A percentile compares a stretch with the other conserved stretches of the same genome.
Evolutionary conservation across 1,140 invertebrate genomes (phyloP).

Genomic region (Bradysia coprophila): DNA sequence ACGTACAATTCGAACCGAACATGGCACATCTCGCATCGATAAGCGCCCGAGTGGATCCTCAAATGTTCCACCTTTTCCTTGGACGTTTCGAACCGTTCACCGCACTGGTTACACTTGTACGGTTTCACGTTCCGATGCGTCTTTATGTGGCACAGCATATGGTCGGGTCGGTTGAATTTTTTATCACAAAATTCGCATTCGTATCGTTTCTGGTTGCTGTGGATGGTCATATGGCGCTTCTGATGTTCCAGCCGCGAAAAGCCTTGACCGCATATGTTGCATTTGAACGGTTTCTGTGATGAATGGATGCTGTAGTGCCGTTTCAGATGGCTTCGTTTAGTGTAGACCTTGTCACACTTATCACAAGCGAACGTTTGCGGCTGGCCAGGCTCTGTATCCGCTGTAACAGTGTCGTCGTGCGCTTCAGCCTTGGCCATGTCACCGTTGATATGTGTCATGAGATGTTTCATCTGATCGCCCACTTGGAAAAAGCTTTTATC

Average conservation of each 20-base stretch:
- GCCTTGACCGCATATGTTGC: neutral
- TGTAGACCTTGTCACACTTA: neutral
- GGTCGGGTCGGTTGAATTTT: neutral
- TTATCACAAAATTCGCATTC: neutral
- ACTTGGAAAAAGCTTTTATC: neutral
- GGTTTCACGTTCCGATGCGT: neutral
- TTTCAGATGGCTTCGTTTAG: neutral
- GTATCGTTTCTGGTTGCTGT: neutral
- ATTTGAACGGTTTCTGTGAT: neutral
- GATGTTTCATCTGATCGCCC: neutral
- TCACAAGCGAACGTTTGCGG: neutral
- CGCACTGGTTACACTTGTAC: neutral
- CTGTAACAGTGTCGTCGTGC: neutral
- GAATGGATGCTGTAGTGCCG: neutral
- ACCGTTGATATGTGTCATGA: neutral
- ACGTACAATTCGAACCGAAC: neutral
- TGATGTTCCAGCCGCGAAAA: constrained; percentile 1
- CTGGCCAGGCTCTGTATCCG: neutral
- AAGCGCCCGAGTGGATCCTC: neutral
- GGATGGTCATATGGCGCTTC: neutral
- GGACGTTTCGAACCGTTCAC: neutral
- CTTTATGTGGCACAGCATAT: neutral
- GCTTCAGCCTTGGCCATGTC: neutral
- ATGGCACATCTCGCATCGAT: neutral
- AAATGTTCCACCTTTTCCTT: neutral